Evolutionary conservation across 2,113 vertebrate genomes (phyloP).

Genomic region (Clarias batrachus): DNA sequence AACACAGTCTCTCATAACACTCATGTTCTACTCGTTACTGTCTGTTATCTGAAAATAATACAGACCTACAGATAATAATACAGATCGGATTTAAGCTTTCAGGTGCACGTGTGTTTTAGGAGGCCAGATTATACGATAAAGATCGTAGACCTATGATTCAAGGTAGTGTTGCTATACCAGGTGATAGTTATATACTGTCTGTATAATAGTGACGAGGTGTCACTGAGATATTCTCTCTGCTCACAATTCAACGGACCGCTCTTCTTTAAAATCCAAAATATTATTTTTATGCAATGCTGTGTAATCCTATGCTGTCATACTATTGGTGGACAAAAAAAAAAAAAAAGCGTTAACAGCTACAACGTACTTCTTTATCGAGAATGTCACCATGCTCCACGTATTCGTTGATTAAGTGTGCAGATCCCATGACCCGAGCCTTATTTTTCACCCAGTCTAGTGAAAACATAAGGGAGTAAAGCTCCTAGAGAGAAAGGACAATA

Average conservation of each 20-base stretch:
- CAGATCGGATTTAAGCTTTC: neutral
- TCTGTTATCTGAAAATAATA: neutral
- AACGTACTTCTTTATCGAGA: slow-evolving; percentile 87
- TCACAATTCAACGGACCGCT: neutral
- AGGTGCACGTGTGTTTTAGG: neutral
- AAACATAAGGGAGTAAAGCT: slow-evolving; percentile 87
- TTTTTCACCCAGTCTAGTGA: slow-evolving; percentile 92
- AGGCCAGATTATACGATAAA: neutral
- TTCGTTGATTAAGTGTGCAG: slow-evolving; percentile 92
- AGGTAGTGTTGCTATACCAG: neutral
- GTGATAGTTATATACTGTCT: no score
- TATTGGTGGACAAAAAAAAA: neutral
- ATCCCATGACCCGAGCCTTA: slow-evolving; percentile 86
- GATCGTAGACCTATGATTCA: neutral
- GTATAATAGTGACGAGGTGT: neutral
- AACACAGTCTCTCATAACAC: neutral
- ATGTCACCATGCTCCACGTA: slow-evolving; percentile 84
- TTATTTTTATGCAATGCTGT: neutral
- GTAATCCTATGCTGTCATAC: neutral
- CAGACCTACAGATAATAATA: neutral
- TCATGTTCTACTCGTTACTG: neutral
- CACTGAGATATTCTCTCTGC: neutral
- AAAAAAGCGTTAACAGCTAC: no score
- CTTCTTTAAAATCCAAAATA: neutral
- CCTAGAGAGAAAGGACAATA: slow-evolving; percentile 68